Base-by-base conservation (phyloP, 2,113 vertebrate genomes). In the Eretmochelys imbricata region DNA sequence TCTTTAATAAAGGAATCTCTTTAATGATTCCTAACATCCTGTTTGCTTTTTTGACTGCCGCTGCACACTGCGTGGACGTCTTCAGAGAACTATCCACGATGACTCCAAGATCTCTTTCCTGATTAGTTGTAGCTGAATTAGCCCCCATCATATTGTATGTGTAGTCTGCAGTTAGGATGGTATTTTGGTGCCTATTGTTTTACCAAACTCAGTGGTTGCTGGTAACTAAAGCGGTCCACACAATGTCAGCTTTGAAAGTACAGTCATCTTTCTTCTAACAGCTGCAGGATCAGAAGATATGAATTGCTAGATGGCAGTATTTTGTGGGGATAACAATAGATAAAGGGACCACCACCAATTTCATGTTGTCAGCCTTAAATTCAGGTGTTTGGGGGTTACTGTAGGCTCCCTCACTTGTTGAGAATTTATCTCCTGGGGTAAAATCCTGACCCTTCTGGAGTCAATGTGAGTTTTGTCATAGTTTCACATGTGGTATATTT, bases 301-400 rank as follows among this genome's bases (percentile, higher is more conserved):
- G 90, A 83, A 93, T 96, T 97, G 93, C 87, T 96, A 90, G 93
- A 96, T 95, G 96, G 95, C 93, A 95, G 95, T 92, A 90, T 91
- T 88, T 96, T 97, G 92, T 84, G 79, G 53, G 89, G 95, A 96
- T 96, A 97, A 95, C 95, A 97, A 96, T 92, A 96, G 88, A 83
- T 91, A 95, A 92, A 94, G 95, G 48, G 95, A 93, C 94, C 94
- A 95, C 92, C 93, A 92, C 92, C 94, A 97, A 96, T 97, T 95
- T 91, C 35, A 29, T 90, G 92, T 88, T 95, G 93, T 95, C 96
- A 96, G 85, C 31, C 75, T 83, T 79, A 85, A 90, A 88, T 88
- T 54, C 29, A 1, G 93, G 94, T 95, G 91, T 95, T 89, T 93
- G 95, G 75, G 50, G 89, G 88, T 92, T 95, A 89, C 85, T 75